Base-by-base conservation (phyloP, 2,888 invertebrate genomes). In the Drosophila borealis region DNA sequence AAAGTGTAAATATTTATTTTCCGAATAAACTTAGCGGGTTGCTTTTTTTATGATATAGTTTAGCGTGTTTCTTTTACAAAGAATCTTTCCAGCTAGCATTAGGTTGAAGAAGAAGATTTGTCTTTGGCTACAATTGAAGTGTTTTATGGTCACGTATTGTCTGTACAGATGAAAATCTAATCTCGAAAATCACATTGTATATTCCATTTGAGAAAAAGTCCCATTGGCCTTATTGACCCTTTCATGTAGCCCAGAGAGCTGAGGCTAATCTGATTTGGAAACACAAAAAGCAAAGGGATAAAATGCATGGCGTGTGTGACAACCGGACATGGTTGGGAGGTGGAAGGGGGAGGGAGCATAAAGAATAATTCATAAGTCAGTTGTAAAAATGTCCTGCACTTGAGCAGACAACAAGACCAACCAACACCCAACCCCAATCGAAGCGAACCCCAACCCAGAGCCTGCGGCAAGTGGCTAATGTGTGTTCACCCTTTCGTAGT, bases 291-390 rank as follows among this genome's bases (percentile, higher is more conserved):
- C 67, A 56, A 54, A 66, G 66, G 53, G 76, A 67, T 68, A 63
- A 69, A 60, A 53, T 54, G 46, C 59, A 39, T 4, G 46, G 36
- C 55, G 49, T 55, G 66, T 60, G 67, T 29, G 49, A 68, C 60
- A 17, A 14, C 10, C 19, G 66, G 49, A 66, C 61, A 55, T 44
- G 57, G 25, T 8, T 25, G 25, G 6, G 1, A 6, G 25, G 5
- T 25, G 6, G 25, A 25, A 25, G 25, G 25, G 25, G 25, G 34
- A 0, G 45, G 53, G 45, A 67, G 71, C 68, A 79, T 73, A 85
- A 83, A 73, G 89, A 90, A 90, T 90, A 88, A 75, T 90, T 90
- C 88, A 90, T 88, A 88, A 89, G 86, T 84, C 81, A 89, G 81
- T 87, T 89, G 85, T 78, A 74, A 78, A 87, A 81, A 72, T 84